phyloP scores from a whole-genome alignment of 2,888 invertebrate species.

The Parnassius orleans region DNA sequence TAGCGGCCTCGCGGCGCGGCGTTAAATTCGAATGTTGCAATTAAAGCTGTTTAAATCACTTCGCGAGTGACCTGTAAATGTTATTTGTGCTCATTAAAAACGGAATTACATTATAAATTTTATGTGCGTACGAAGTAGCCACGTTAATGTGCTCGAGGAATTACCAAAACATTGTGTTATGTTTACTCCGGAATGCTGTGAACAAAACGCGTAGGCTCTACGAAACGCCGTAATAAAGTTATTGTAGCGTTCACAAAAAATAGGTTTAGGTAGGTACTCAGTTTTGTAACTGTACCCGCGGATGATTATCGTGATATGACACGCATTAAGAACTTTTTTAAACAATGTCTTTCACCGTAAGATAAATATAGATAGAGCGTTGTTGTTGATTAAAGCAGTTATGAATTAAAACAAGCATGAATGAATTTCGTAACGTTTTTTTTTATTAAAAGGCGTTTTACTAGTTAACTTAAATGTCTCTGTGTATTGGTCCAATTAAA shows the following conservation, averaged over 20 bases:
- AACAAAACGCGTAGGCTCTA: slow-evolving; percentile 9
- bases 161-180: slow-evolving; percentile 59
- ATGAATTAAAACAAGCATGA: too few species aligned
- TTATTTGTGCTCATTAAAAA: slow-evolving; percentile 70
- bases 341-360: background rate
- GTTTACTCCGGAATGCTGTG: slow-evolving; percentile 28
- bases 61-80: slow-evolving; percentile 71
- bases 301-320: slow-evolving; percentile 4
- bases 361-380: too few species aligned
- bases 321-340: background rate
- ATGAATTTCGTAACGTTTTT: too few species aligned
- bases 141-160: slow-evolving; percentile 52
- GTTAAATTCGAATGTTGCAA: slow-evolving; percentile 56
- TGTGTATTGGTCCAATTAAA: too few species aligned
- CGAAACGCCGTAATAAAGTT: slow-evolving; percentile 10
- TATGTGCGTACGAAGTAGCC: slow-evolving; percentile 58
- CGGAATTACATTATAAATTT: slow-evolving; percentile 69
- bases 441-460: too few species aligned
- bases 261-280: slow-evolving; percentile 10
- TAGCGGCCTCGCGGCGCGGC: slow-evolving; percentile 46
- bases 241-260: background rate
- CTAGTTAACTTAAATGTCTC: too few species aligned
- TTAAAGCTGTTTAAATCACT: slow-evolving; percentile 70
- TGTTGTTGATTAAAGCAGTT: too few species aligned
- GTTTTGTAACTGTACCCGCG: slow-evolving; percentile 3